Conservation (phyloP, 2,888 invertebrate genomes). For the Agrilus biguttatus region DNA sequence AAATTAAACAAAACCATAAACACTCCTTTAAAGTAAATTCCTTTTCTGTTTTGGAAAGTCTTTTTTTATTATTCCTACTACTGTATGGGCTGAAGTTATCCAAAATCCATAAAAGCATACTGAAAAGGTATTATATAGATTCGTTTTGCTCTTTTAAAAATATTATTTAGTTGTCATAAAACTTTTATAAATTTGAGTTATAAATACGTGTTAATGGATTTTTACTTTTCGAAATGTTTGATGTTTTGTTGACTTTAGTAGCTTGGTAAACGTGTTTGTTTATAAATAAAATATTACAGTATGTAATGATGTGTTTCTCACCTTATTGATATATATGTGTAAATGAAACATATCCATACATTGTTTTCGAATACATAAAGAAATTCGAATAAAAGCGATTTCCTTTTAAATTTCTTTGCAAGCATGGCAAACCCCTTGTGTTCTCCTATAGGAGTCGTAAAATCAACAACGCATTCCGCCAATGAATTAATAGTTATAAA, state of each 20-base stretch:
- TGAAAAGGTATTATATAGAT: conserved; percentile 23
- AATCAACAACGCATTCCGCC: conserved; percentile 91
- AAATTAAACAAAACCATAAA: conserved; percentile 98
- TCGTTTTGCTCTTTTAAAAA: neutral
- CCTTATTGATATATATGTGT: conserved; percentile 90
- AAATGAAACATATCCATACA: conserved; percentile 93
- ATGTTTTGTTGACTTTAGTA: too few relatives aligned
- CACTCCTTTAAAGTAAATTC: conserved; percentile 94
- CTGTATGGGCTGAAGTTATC: conserved; percentile 97
- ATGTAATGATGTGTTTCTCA: conserved; percentile 21
- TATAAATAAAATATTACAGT: too few relatives aligned
- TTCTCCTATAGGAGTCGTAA: conserved; percentile 97
- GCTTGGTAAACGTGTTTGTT: too few relatives aligned
- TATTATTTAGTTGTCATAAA: too few relatives aligned
- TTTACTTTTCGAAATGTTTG: too few relatives aligned
- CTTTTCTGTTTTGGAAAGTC: conserved; percentile 75
- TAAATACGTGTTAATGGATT: too few relatives aligned
- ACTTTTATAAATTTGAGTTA: too few relatives aligned
- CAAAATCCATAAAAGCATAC: conserved; percentile 89
- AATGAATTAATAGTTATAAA: conserved; percentile 96
- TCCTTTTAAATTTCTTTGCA: conserved; percentile 79
- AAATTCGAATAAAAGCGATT: conserved; percentile 91
- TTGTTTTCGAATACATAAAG: conserved; percentile 89
- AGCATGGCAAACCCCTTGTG: conserved; percentile 92
- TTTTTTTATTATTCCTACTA: conserved; percentile 85